Evolutionary conservation across 1,140 invertebrate genomes (phyloP).

Genomic region (Trichonephila inaurata): DNA sequence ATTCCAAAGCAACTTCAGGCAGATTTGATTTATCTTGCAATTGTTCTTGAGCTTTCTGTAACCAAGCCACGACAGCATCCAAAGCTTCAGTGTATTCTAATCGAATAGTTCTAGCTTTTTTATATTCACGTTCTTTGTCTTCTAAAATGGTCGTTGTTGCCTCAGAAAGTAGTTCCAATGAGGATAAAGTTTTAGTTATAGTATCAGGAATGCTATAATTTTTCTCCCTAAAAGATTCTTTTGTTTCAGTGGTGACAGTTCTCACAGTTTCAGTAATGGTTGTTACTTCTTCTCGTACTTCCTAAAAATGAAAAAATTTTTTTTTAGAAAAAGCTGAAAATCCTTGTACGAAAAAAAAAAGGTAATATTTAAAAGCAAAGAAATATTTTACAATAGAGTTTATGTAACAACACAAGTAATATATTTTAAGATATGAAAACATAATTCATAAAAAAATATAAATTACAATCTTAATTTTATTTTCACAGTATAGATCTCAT

Average conservation of each 20-base stretch:
- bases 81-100: conserved; percentile 89
- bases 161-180: conserved; percentile 86
- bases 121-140: conserved; percentile 90
- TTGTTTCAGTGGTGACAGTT: conserved; percentile 84
- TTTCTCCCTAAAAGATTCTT: conserved; percentile 86
- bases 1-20: conserved; percentile 88
- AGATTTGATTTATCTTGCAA: conserved; percentile 90
- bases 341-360: no score
- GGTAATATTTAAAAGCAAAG: neutral
- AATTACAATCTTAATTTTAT: neutral
- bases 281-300: conserved; percentile 77
- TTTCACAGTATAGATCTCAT: neutral
- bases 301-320: conserved; percentile 57
- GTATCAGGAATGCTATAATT: conserved; percentile 88
- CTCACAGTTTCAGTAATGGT: conserved; percentile 76
- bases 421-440: no score
- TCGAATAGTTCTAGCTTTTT: conserved; percentile 89
- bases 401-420: no score
- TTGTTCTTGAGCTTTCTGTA: conserved; percentile 89
- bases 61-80: conserved; percentile 90
- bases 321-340: no score
- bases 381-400: neutral
- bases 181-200: conserved; percentile 82
- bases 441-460: no score
- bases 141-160: conserved; percentile 89